These are phyloP conservation scores for Todus mexicanus DNA, from an alignment of 2,797 vertebrate genomes.

Conservation along the genomic window DNA sequence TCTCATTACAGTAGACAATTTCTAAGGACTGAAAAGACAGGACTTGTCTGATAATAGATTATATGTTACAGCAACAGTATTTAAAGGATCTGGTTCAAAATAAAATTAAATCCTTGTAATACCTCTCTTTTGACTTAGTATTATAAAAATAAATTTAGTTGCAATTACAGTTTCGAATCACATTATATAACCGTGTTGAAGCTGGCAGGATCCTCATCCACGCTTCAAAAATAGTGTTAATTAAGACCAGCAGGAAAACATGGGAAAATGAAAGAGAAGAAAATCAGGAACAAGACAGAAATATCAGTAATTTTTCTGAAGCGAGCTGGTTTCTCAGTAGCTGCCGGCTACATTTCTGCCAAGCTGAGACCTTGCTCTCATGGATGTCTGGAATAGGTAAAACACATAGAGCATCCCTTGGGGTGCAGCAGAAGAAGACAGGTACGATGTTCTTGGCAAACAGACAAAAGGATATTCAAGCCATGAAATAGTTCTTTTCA, in stretches of 20 bases:
- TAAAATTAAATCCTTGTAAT: slow-evolving; percentile 31
- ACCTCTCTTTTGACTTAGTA: neutral
- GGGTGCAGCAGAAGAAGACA: neutral
- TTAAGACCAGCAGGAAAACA: slow-evolving; percentile 33
- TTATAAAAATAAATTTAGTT: slow-evolving; percentile 38
- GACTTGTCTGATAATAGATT: slow-evolving; percentile 19
- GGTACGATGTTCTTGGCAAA: neutral
- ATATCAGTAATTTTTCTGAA: slow-evolving; percentile 4
- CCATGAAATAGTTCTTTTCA: neutral
- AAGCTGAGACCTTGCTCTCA: neutral
- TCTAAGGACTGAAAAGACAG: slow-evolving; percentile 6
- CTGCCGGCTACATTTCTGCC: neutral
- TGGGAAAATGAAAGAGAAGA: slow-evolving; percentile 6
- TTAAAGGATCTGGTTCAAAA: slow-evolving; percentile 29
- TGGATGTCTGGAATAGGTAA: fast-evolving
- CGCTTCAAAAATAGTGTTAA: slow-evolving; percentile 8
- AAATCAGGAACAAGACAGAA: neutral
- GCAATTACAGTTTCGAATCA: slow-evolving; percentile 14
- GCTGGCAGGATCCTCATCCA: slow-evolving; percentile 24
- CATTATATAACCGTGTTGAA: neutral
- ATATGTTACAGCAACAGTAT: neutral
- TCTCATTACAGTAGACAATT: slow-evolving; percentile 4
- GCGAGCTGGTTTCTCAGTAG: neutral
- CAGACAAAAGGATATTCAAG: neutral
- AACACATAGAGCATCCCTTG: fast-evolving